Percentiles rank a stretch among this genome's conserved stretches.
Conservation (phyloP, 2,888 invertebrate genomes). For the Rhynchonema sp. region DNA sequence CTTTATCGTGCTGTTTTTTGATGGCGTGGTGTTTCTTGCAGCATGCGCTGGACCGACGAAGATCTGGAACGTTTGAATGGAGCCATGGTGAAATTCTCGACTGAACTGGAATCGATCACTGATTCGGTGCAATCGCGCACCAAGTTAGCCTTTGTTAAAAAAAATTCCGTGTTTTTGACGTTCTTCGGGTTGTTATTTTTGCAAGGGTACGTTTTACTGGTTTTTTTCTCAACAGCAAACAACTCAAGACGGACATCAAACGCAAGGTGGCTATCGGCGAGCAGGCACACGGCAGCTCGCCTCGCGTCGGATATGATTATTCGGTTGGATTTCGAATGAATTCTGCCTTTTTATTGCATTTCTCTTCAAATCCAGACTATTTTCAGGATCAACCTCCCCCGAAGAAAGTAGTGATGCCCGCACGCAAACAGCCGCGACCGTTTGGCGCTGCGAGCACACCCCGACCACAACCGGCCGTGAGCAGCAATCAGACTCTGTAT, state of each 20-base stretch:
- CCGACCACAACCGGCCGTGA: no score
- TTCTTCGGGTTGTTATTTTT: no score
- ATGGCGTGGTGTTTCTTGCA: constrained; percentile 7
- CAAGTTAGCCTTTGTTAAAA: constrained; percentile 9
- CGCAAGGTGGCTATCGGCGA: background rate
- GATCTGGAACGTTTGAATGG: constrained; percentile 17
- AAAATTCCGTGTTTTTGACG: background rate
- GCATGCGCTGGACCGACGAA: constrained; percentile 17
- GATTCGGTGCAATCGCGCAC: constrained; percentile 14
- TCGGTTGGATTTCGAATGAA: background rate
- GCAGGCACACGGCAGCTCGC: background rate
- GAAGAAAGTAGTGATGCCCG: no score
- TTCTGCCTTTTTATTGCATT: background rate
- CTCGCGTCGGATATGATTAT: constrained; percentile 3
- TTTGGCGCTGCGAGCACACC: no score
- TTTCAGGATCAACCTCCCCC: no score
- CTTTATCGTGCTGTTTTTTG: background rate
- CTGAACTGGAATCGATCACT: constrained; percentile 20
- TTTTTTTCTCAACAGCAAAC: background rate
- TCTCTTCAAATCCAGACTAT: background rate
- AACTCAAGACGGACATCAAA: constrained; percentile 1
- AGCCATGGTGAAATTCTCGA: constrained; percentile 18
- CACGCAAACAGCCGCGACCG: no score
- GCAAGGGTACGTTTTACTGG: background rate
- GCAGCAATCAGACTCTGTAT: no score